Evolutionary conservation across 2,888 invertebrate species (phyloP).

Genomic region (Lepidochitona cinerea): DNA sequence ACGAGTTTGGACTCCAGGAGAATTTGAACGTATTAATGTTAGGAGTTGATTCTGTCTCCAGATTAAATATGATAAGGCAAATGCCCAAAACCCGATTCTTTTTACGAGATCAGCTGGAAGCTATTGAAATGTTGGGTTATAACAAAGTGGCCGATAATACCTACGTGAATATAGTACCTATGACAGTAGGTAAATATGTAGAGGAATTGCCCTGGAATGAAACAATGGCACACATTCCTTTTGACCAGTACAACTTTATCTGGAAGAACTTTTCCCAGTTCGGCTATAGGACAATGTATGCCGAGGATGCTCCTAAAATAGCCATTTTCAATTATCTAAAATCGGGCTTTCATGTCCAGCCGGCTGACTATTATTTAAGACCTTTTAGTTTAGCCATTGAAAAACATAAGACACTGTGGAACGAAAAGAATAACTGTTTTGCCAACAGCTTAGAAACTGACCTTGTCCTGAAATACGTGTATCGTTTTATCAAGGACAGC

Average conservation of each 20-base stretch:
- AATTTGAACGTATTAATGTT: slow-evolving; percentile 82
- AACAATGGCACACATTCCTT: slow-evolving; percentile 26
- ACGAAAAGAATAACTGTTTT: slow-evolving; percentile 74
- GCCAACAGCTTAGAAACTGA: slow-evolving; percentile 80
- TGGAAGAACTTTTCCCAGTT: slow-evolving; percentile 85
- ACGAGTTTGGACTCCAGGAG: slow-evolving; percentile 1
- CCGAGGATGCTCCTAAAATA: slow-evolving; percentile 85
- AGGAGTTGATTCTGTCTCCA: slow-evolving; percentile 87
- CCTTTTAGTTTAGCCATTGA: slow-evolving; percentile 79
- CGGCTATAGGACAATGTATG: slow-evolving; percentile 85
- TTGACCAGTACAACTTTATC: slow-evolving; percentile 78
- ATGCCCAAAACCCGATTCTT: slow-evolving; percentile 79
- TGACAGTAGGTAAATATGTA: slow-evolving; percentile 74
- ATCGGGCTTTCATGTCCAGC: slow-evolving; percentile 81
- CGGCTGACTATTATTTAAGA: slow-evolving; percentile 88
- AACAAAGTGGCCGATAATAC: slow-evolving; percentile 96
- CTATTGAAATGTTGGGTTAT: slow-evolving; percentile 86
- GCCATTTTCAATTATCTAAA: slow-evolving; percentile 87
- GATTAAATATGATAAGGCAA: slow-evolving; percentile 86
- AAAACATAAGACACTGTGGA: slow-evolving; percentile 54
- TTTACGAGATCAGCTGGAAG: slow-evolving; percentile 77
- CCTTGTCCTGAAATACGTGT: slow-evolving; percentile 78
- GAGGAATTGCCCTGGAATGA: slow-evolving; percentile 41
- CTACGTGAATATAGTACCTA: slow-evolving; percentile 88
- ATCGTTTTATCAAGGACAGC: slow-evolving; percentile 76